These are phyloP conservation scores for Rhysida immarginata DNA, from an alignment of 1,140 invertebrate species.

Conservation along the genomic window DNA sequence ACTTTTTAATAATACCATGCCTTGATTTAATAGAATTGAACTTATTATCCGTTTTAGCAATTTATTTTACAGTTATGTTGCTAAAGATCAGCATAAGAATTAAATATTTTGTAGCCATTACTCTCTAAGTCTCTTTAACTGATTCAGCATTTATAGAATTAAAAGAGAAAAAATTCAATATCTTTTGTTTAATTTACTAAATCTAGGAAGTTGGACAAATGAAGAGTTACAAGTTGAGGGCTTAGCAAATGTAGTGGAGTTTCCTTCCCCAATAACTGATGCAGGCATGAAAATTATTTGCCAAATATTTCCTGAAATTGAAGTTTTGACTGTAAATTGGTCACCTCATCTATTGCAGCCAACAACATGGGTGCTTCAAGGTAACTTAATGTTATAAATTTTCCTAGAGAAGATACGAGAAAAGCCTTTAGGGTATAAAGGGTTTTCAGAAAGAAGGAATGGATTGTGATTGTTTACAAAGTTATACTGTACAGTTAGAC, in stretches of 20 bases:
- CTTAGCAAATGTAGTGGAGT: constrained; percentile 21
- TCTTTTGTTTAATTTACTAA: background rate
- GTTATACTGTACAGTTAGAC: too few relatives aligned
- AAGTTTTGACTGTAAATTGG: constrained; percentile 21
- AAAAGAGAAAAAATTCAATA: background rate
- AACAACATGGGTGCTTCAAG: constrained; percentile 19
- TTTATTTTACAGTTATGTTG: constrained; percentile 4
- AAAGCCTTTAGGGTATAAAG: too few relatives aligned
- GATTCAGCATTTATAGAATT: background rate
- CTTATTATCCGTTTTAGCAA: too few relatives aligned
- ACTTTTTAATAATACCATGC: too few relatives aligned
- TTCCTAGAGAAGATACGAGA: too few relatives aligned
- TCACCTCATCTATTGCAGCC: constrained; percentile 23
- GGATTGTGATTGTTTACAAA: too few relatives aligned
- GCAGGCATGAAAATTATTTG: constrained; percentile 22
- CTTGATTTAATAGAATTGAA: too few relatives aligned
- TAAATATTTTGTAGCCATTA: too few relatives aligned
- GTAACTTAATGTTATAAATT: too few relatives aligned
- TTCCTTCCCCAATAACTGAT: constrained; percentile 24
- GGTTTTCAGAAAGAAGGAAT: too few relatives aligned
- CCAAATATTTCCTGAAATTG: constrained; percentile 18
- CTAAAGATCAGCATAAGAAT: too few relatives aligned
- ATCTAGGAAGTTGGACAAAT: constrained; percentile 20
- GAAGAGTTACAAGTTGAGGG: constrained; percentile 19
- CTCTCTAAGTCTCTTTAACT: too few relatives aligned